phyloP scores from a whole-genome alignment of 2,113 vertebrate species.

The Neolamprologus sp. region DNA sequence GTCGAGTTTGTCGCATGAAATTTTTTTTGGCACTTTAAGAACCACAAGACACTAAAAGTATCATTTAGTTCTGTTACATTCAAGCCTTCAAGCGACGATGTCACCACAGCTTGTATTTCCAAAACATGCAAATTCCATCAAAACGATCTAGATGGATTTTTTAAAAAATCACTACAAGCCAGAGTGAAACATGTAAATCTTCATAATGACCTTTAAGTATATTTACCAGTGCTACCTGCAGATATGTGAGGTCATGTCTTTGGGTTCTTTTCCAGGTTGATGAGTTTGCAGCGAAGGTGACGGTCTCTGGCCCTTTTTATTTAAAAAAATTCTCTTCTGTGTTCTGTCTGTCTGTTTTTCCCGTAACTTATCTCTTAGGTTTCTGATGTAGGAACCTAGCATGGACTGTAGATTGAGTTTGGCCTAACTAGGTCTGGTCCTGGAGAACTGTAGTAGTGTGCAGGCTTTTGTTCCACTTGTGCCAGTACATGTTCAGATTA shows the following conservation, averaged over 20 bases:
- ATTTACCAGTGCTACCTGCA: not conserved
- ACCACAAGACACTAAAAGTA: not conserved
- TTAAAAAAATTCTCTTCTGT: conserved; percentile 23
- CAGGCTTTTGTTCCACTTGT: conserved; percentile 38
- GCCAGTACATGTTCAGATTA: not conserved
- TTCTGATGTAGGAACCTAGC: conserved; percentile 71
- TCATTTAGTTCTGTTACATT: not conserved
- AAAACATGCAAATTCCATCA: not conserved
- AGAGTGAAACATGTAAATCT: not conserved
- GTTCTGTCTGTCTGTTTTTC: conserved; percentile 57
- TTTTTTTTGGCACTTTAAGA: not conserved
- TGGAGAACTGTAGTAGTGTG: not conserved
- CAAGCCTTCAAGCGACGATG: not conserved
- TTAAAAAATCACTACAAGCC: not conserved
- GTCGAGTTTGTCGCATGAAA: rapidly evolving
- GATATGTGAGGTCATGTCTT: conserved; percentile 62
- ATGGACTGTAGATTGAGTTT: conserved; percentile 63
- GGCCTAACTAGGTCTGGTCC: conserved; percentile 41
- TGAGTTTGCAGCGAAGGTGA: conserved; percentile 82
- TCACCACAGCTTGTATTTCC: not conserved
- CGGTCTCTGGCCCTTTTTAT: conserved; percentile 71
- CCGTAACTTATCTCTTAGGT: conserved; percentile 59
- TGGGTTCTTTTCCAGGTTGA: conserved; percentile 86
- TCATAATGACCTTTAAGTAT: not conserved
- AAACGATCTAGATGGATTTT: not conserved